phyloP scores from a whole-genome alignment of 2,888 invertebrate genomes.

The Eupeodes latifasciatus region DNA sequence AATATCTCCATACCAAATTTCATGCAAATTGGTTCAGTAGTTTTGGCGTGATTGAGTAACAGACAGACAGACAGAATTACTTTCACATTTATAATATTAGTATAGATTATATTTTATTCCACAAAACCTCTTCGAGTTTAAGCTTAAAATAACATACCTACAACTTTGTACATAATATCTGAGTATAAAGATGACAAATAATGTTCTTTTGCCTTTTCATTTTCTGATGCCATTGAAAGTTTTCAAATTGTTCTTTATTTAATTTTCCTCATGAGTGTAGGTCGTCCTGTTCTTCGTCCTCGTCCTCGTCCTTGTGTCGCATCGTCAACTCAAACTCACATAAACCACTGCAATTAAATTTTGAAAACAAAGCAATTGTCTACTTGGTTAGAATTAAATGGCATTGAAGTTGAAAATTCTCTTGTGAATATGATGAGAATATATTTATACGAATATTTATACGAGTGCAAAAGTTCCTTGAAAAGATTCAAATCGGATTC shows the following conservation, averaged over 20 bases:
- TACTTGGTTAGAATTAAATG: slow-evolving; percentile 60
- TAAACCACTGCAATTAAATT: slow-evolving; percentile 71
- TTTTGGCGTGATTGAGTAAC: too few relatives aligned
- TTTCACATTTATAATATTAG: too few relatives aligned
- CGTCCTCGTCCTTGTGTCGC: neutral
- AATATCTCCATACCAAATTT: too few relatives aligned
- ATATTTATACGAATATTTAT: neutral
- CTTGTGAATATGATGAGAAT: slow-evolving; percentile 8
- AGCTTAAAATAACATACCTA: too few relatives aligned
- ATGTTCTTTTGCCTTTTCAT: slow-evolving; percentile 12
- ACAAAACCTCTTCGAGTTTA: too few relatives aligned
- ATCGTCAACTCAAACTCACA: slow-evolving; percentile 46
- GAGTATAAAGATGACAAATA: slow-evolving; percentile 11
- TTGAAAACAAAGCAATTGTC: slow-evolving; percentile 70
- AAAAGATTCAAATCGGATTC: slow-evolving; percentile 29
- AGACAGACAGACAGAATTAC: too few relatives aligned
- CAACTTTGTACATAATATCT: too few relatives aligned
- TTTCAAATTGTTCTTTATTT: slow-evolving; percentile 18
- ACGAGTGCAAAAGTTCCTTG: slow-evolving; percentile 33
- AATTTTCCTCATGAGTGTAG: slow-evolving; percentile 25
- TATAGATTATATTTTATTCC: too few relatives aligned
- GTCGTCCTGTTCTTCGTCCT: neutral
- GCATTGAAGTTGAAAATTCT: slow-evolving; percentile 43
- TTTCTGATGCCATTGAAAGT: slow-evolving; percentile 15
- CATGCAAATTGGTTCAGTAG: too few relatives aligned